Base-by-base conservation (phyloP, 1,140 invertebrate genomes). In the Drosophila parabipectinata region DNA sequence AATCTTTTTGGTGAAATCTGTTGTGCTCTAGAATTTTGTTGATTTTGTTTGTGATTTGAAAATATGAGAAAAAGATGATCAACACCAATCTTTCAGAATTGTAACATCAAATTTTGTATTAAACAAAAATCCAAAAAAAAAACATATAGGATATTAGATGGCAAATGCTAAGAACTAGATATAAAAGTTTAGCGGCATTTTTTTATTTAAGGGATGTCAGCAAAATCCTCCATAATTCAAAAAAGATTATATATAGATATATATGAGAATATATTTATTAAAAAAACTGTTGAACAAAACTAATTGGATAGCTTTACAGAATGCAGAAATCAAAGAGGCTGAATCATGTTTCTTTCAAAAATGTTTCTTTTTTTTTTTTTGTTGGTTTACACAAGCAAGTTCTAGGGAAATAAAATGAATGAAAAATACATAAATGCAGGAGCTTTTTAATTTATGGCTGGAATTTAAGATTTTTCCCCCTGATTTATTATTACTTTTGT, bases 1-100 rank as follows among this genome's bases (percentile, higher is more conserved):
- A 54, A 47, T 39, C 55, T 72, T n/a, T 56, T 74, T 74, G 47
- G 53, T 64, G 34, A 64, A 47, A 68, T 64, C 66, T 77, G 53
- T 63, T 61, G 68, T 72, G 59, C 24, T 54, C 44, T 56, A 39
- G 39, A 51, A 34, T 61, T 28, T 55, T 7, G 18, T 47, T 24
- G 44, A 4, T 47, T 47, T 47, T 15, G 18, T 32, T 62, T 72
- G 50, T 54, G 56, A 68, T 68, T 73, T 53, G 15, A 62, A 44
- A 51, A 50, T 54, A 56, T 44, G 15, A 34, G 30, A 34, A 21
- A 21, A 15, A 15, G 28, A 44, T 44, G 57, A 66, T 30, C 37
- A 67, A 30, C 30, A 39, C 41, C 39, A 68, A 69, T 67, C 30
- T 14, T 15, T 45, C 32, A 10, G 8, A 34, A 34, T 34, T 34